Evolutionary conservation across 2,888 invertebrate genomes (phyloP).

Genomic region (Sinelater perroti): DNA sequence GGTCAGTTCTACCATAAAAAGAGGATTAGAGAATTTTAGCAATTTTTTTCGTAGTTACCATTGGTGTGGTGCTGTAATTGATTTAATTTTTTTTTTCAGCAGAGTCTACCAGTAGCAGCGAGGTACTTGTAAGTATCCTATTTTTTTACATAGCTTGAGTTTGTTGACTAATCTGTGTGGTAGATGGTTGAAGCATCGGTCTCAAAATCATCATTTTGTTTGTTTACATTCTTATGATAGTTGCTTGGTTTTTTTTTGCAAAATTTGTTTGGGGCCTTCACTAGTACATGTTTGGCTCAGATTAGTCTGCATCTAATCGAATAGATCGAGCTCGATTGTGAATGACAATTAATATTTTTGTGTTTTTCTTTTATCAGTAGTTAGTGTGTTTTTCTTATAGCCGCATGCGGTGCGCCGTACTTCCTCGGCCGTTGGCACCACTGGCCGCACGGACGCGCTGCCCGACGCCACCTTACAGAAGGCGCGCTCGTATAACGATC

Average conservation of each 20-base stretch:
- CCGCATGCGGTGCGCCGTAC: slow-evolving; percentile 55
- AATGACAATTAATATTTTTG: slow-evolving; percentile 21
- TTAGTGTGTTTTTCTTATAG: slow-evolving; percentile 56
- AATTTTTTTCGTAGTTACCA: no score
- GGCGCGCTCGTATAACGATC: slow-evolving; percentile 53
- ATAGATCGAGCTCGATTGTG: slow-evolving; percentile 24
- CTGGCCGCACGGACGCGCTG: slow-evolving; percentile 45
- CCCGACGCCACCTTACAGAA: slow-evolving; percentile 30
- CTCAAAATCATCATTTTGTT: slow-evolving; percentile 18
- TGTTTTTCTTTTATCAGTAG: slow-evolving; percentile 39
- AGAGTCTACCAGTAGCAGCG: slow-evolving; percentile 12
- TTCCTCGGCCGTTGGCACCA: slow-evolving; percentile 53
- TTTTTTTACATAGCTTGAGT: slow-evolving; percentile 1
- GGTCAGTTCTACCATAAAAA: no score
- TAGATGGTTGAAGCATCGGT: slow-evolving; percentile 21
- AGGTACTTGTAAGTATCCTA: slow-evolving; percentile 24
- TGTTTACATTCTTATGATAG: slow-evolving; percentile 27
- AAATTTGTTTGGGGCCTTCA: slow-evolving; percentile 5
- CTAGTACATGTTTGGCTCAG: slow-evolving; percentile 2
- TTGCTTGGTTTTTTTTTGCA: slow-evolving; percentile 21
- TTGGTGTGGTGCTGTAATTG: no score
- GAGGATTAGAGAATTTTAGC: no score
- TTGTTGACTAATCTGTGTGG: slow-evolving; percentile 33
- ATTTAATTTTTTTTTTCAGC: slow-evolving; percentile 12
- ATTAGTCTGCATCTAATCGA: slow-evolving; percentile 11